Evolutionary conservation across 2,797 vertebrate genomes (phyloP).

Genomic region (Anabacerthia variegaticeps): DNA sequence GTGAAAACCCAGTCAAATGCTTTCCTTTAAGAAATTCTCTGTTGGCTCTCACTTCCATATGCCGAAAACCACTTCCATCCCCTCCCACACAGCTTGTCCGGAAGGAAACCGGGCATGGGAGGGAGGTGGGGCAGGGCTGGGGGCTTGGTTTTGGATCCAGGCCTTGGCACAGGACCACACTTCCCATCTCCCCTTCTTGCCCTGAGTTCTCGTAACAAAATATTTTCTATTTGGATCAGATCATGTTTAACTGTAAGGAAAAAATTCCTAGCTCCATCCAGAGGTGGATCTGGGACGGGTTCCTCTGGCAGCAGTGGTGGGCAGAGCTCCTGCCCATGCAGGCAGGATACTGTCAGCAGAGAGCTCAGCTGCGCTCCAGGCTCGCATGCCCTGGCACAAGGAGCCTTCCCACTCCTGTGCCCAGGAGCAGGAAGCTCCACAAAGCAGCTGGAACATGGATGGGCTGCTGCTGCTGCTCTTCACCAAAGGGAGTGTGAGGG

Average conservation of each 20-base stretch:
- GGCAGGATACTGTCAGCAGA: not conserved
- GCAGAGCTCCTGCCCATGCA: not conserved
- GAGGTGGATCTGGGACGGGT: not conserved
- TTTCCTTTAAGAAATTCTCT: not conserved
- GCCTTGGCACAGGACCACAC: not conserved
- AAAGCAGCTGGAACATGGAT: not conserved
- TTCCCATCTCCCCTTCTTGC: not conserved
- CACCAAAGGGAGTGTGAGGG: not conserved
- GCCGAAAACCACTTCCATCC: not conserved
- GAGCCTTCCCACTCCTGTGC: not conserved
- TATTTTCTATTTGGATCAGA: not conserved
- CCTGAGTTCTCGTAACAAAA: not conserved
- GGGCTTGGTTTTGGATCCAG: not conserved
- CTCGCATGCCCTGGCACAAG: fast-evolving
- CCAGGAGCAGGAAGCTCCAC: not conserved
- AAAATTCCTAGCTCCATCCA: not conserved
- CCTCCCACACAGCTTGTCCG: not conserved
- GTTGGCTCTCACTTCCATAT: not conserved
- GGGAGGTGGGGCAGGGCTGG: not conserved
- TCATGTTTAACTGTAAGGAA: not conserved
- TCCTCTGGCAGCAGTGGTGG: not conserved
- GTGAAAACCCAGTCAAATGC: not conserved
- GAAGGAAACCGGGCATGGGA: not conserved
- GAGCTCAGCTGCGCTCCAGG: not conserved
- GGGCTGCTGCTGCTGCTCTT: not conserved